phyloP scores from a whole-genome alignment of 2,888 invertebrate species.

The Platycheirus rosarum region DNA sequence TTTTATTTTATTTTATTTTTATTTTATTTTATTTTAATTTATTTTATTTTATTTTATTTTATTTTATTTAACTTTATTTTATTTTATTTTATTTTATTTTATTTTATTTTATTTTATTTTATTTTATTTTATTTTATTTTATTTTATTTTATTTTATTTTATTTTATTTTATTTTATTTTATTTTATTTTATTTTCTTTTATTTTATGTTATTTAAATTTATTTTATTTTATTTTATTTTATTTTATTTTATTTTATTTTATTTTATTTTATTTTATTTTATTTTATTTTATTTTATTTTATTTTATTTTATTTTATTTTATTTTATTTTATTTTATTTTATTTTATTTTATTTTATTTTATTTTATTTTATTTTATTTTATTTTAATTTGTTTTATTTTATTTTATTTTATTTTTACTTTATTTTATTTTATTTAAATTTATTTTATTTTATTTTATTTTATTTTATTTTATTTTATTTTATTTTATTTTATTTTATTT shows the following conservation, averaged over 20 bases:
- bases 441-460: background rate
- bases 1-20: too few species aligned
- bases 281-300: background rate
- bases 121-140: too few species aligned
- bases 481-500: background rate
- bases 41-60: too few species aligned
- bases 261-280: background rate
- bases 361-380: background rate
- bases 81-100: too few species aligned
- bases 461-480: background rate
- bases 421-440: background rate
- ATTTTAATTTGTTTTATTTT: background rate
- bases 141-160: background rate
- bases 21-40: too few species aligned
- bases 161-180: background rate
- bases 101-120: too few species aligned
- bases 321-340: background rate
- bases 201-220: background rate
- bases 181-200: background rate
- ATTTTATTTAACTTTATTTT: too few species aligned
- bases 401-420: background rate
- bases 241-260: background rate
- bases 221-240: background rate
- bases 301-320: background rate
- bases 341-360: background rate